These are phyloP conservation scores for Callionymus lyra DNA, from an alignment of 2,113 vertebrate species.

Conservation along the genomic window DNA sequence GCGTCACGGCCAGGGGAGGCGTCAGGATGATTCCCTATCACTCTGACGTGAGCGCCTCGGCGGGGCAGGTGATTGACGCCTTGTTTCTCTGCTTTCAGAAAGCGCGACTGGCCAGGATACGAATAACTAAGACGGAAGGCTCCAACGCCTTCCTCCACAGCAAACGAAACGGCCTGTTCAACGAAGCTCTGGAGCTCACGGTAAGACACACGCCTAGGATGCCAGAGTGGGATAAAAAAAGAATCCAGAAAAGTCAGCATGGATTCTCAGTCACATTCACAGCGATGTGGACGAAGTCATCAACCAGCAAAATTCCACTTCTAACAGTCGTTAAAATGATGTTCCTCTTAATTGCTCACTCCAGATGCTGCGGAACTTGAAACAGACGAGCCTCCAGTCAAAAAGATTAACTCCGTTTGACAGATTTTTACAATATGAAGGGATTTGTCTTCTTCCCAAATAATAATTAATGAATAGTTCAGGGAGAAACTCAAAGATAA, in stretches of 20 bases:
- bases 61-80: slow-evolving; percentile 19
- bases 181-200: slow-evolving; percentile 86
- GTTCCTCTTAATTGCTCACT: too few species aligned
- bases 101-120: slow-evolving; percentile 89
- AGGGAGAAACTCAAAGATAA: too few species aligned
- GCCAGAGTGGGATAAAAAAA: too few species aligned
- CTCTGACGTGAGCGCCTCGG: slow-evolving; percentile 4
- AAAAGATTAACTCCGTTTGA: too few species aligned
- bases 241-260: too few species aligned
- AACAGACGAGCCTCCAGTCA: too few species aligned
- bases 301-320: neutral
- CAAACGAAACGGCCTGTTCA: slow-evolving; percentile 94
- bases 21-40: slow-evolving; percentile 24
- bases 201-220: slow-evolving; percentile 61
- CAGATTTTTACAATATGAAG: too few species aligned
- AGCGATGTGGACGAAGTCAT: too few species aligned
- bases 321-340: slow-evolving; percentile 18
- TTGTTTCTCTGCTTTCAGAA: slow-evolving; percentile 70
- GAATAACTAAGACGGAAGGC: slow-evolving; percentile 84
- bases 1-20: slow-evolving; percentile 11
- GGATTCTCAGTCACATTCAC: too few species aligned
- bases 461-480: too few species aligned
- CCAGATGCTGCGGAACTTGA: too few species aligned
- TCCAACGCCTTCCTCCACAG: slow-evolving; percentile 87
- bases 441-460: too few species aligned